Conservation (phyloP, 2,113 vertebrate genomes). For the Gadus macrocephalus region DNA sequence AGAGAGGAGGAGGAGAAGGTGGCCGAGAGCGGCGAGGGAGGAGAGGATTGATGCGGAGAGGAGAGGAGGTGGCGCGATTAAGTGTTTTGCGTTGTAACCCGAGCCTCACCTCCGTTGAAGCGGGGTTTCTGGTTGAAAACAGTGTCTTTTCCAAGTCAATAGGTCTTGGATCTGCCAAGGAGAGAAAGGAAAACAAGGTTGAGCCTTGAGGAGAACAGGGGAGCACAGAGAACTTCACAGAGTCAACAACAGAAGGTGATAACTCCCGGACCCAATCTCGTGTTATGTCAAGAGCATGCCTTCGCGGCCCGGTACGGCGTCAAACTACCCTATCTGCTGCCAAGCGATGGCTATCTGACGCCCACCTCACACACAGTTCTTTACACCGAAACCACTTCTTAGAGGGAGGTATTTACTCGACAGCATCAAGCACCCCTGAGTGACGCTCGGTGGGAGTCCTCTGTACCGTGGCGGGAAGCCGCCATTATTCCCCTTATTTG, state of each 20-base stretch:
- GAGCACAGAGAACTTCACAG: background rate
- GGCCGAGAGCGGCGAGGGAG: too few relatives aligned
- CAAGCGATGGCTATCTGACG: too few relatives aligned
- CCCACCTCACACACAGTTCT: too few relatives aligned
- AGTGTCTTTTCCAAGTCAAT: constrained; percentile 66
- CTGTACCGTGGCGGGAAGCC: too few relatives aligned
- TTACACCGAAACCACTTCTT: too few relatives aligned
- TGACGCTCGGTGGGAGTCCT: too few relatives aligned
- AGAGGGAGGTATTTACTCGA: too few relatives aligned
- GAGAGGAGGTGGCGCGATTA: background rate
- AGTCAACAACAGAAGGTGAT: constrained; percentile 5
- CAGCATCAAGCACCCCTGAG: too few relatives aligned
- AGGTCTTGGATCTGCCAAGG: constrained; percentile 64
- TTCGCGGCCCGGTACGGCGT: too few relatives aligned
- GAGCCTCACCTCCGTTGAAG: constrained; percentile 64
- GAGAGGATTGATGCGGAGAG: background rate
- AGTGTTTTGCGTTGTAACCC: background rate
- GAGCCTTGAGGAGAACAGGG: constrained; percentile 28
- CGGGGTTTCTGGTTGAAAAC: constrained; percentile 57
- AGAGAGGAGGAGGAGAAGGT: background rate
- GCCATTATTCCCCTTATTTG: background rate
- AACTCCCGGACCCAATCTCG: too few relatives aligned
- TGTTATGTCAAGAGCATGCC: too few relatives aligned
- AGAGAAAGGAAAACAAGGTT: constrained; percentile 39
- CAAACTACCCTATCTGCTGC: too few relatives aligned